Conservation (phyloP, 1,140 invertebrate genomes). For the Drosophila pruinosa region DNA sequence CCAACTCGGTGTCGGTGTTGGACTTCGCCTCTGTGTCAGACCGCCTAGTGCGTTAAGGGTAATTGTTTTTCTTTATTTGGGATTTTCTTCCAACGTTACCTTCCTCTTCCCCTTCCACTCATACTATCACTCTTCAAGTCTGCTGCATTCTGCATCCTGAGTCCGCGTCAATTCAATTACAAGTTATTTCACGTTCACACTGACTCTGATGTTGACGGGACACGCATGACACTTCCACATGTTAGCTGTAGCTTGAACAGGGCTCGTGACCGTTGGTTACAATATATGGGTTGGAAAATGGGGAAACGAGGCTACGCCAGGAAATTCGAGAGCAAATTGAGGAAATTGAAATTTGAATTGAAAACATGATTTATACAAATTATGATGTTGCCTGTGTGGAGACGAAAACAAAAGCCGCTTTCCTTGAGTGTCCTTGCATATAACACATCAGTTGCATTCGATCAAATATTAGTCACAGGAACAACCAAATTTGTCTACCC, state of each 20-base stretch:
- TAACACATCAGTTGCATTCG: not conserved
- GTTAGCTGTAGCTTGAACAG: constrained; percentile 8
- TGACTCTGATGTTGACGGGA: constrained; percentile 21
- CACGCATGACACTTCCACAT: constrained; percentile 51
- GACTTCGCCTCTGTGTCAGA: constrained; percentile 13
- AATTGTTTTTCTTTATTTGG: constrained; percentile 72
- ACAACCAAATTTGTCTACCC: constrained; percentile 14
- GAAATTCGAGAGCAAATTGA: constrained; percentile 64
- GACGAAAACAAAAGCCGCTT: constrained; percentile 10
- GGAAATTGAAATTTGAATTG: constrained; percentile 76
- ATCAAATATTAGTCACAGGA: constrained; percentile 21
- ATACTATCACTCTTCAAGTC: not conserved
- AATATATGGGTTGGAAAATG: not conserved
- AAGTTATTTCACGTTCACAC: constrained; percentile 54
- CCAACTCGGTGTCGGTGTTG: constrained; percentile 13
- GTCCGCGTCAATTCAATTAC: constrained; percentile 76
- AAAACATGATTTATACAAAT: constrained; percentile 59
- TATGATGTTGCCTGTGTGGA: constrained; percentile 9
- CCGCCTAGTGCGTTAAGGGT: constrained; percentile 62
- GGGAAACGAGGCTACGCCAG: constrained; percentile 20
- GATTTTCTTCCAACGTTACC: constrained; percentile 30
- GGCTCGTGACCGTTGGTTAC: not conserved
- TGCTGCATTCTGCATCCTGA: constrained; percentile 54
- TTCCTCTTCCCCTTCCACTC: not conserved
- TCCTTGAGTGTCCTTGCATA: not conserved